Conservation (phyloP, 35 echinoderm and acorn worm genomes). For the Ophiothrix spiculata region DNA sequence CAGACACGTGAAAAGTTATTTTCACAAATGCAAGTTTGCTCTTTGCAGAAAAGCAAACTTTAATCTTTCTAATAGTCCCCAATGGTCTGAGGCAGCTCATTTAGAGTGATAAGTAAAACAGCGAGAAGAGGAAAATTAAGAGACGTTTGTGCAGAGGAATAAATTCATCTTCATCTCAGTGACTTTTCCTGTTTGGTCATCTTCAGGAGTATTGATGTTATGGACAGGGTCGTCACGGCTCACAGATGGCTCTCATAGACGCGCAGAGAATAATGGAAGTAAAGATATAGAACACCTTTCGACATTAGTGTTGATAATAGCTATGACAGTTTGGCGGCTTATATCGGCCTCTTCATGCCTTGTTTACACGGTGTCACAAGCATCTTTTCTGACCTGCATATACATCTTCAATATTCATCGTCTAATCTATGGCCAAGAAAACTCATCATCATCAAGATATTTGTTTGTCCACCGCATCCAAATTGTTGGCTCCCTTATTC, state of each 20-base stretch:
- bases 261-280: neutral
- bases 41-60: neutral
- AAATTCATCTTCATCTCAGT: constrained; percentile 6
- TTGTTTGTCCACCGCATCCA: constrained; percentile 8
- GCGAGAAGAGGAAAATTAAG: neutral
- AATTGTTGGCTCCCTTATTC: no score
- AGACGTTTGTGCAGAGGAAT: neutral
- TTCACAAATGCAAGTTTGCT: constrained; percentile 1
- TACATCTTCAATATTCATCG: neutral
- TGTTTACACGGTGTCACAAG: constrained; percentile 9
- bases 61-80: constrained; percentile 8
- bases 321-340: neutral
- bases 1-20: constrained; percentile 2
- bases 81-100: neutral
- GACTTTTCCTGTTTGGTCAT: constrained; percentile 4
- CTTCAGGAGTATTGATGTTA: neutral
- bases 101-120: neutral
- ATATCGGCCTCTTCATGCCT: neutral
- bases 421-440: neutral
- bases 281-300: neutral
- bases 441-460: neutral
- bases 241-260: neutral
- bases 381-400: neutral
- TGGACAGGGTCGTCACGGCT: neutral
- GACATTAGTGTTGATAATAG: neutral